Conservation (phyloP, 2,113 vertebrate species). For the Elephas maximus region DNA sequence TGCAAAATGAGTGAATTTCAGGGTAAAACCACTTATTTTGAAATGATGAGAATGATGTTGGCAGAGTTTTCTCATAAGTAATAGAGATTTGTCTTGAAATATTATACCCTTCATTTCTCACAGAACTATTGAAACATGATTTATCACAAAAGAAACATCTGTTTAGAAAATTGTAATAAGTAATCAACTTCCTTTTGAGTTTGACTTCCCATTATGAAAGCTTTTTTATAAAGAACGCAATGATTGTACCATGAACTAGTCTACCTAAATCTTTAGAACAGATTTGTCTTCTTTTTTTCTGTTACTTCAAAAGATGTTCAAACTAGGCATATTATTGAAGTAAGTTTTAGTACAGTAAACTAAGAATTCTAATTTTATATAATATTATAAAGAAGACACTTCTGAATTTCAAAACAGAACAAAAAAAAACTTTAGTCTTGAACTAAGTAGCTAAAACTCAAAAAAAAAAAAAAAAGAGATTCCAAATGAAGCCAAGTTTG, state of each 20-base stretch:
- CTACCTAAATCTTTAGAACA: neutral
- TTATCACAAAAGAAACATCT: slow-evolving; percentile 69
- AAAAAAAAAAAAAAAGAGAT: neutral
- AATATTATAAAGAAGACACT: neutral
- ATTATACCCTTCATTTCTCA: slow-evolving; percentile 32
- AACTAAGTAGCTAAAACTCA: neutral
- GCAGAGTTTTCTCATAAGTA: slow-evolving; percentile 21
- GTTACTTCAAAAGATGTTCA: slow-evolving; percentile 7
- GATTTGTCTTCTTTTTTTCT: neutral
- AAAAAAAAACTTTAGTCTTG: neutral
- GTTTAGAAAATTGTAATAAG: slow-evolving; percentile 71
- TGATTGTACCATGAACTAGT: neutral
- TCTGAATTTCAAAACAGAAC: neutral
- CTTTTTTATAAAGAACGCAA: slow-evolving; percentile 39
- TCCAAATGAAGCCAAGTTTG: neutral
- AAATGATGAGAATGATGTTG: slow-evolving; percentile 25
- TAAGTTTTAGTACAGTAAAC: neutral
- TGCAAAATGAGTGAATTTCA: slow-evolving; percentile 52
- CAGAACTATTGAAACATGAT: slow-evolving; percentile 58
- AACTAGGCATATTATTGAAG: neutral
- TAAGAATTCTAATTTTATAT: neutral
- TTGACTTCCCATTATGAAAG: slow-evolving; percentile 48
- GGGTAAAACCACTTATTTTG: slow-evolving; percentile 57
- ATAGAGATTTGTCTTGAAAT: slow-evolving; percentile 36
- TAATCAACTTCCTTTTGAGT: slow-evolving; percentile 60